Conservation (phyloP, 2,888 invertebrate genomes). For the Eupithecia dodoneata region DNA sequence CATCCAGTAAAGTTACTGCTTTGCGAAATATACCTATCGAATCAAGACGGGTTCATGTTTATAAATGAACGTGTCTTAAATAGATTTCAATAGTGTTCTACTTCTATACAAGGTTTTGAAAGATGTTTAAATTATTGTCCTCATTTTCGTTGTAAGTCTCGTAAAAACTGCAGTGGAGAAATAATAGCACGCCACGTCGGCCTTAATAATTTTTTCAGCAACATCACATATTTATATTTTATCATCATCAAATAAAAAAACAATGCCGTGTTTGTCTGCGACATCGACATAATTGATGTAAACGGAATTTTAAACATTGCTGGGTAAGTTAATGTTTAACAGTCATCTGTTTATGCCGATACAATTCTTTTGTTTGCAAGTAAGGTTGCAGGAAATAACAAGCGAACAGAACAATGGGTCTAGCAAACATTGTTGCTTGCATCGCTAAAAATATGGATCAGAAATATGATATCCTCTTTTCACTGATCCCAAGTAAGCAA, state of each 20-base stretch:
- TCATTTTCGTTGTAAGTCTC: not conserved
- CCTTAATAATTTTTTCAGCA: not conserved
- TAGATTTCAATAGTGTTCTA: not conserved
- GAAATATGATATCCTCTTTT: not conserved
- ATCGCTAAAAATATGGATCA: constrained; percentile 30
- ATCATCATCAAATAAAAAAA: not conserved
- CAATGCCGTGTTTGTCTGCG: not conserved
- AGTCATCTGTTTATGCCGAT: constrained; percentile 43
- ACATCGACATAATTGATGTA: not conserved
- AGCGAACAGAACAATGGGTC: constrained; percentile 58
- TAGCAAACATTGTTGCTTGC: constrained; percentile 54
- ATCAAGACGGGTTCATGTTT: constrained; percentile 6
- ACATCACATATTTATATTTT: not conserved
- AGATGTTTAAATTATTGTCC: not conserved
- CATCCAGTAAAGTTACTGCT: not conserved
- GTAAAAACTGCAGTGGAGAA: not conserved
- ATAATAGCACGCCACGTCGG: not conserved
- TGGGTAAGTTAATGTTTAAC: constrained; percentile 24
- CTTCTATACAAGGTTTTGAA: not conserved
- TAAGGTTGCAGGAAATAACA: constrained; percentile 51
- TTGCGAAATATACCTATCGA: constrained; percentile 6
- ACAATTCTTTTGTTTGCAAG: constrained; percentile 51
- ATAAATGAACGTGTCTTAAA: constrained; percentile 10
- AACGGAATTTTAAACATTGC: constrained; percentile 23
- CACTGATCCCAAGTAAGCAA: not conserved